These are phyloP conservation scores for Drosophila algonquin DNA, from an alignment of 2,888 invertebrate species.

Conservation along the genomic window DNA sequence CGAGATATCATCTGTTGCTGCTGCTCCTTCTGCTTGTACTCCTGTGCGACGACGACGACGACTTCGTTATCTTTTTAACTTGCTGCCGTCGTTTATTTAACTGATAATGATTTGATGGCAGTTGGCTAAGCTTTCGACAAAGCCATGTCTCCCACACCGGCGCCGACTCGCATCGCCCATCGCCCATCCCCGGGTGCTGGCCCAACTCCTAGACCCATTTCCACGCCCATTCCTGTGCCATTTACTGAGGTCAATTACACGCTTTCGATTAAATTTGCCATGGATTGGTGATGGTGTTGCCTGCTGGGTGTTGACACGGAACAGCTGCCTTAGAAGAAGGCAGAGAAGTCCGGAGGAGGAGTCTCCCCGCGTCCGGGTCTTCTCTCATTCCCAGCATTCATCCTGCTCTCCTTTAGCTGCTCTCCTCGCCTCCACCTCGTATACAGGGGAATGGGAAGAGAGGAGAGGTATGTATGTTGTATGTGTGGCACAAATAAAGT, in stretches of 20 bases:
- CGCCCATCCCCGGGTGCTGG: too few species aligned
- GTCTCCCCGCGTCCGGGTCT: slow-evolving; percentile 20
- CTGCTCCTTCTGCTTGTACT: slow-evolving; percentile 23
- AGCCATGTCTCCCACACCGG: slow-evolving; percentile 45
- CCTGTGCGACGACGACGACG: slow-evolving; percentile 48
- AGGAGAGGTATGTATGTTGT: slow-evolving; percentile 10
- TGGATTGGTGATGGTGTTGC: slow-evolving; percentile 43
- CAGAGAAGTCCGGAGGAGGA: slow-evolving; percentile 18
- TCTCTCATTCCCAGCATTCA: background rate
- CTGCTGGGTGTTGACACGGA: slow-evolving; percentile 69
- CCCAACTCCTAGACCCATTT: slow-evolving; percentile 27
- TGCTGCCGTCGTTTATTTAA: slow-evolving; percentile 78
- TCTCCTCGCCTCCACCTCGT: background rate
- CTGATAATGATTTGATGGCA: slow-evolving; percentile 78
- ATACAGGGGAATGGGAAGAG: slow-evolving; percentile 3
- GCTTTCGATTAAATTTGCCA: slow-evolving; percentile 78
- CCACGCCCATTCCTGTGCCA: slow-evolving; percentile 59
- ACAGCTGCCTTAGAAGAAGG: slow-evolving; percentile 59
- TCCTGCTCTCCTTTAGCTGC: background rate
- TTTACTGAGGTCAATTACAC: slow-evolving; percentile 78
- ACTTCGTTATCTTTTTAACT: slow-evolving; percentile 78
- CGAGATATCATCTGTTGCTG: slow-evolving; percentile 69
- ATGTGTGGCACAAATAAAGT: slow-evolving; percentile 77
- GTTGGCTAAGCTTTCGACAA: slow-evolving; percentile 77
- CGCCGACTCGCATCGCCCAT: background rate